Evolutionary conservation across 2,797 vertebrate species (phyloP).

Genomic region (Oreonectes daqikongensis): DNA sequence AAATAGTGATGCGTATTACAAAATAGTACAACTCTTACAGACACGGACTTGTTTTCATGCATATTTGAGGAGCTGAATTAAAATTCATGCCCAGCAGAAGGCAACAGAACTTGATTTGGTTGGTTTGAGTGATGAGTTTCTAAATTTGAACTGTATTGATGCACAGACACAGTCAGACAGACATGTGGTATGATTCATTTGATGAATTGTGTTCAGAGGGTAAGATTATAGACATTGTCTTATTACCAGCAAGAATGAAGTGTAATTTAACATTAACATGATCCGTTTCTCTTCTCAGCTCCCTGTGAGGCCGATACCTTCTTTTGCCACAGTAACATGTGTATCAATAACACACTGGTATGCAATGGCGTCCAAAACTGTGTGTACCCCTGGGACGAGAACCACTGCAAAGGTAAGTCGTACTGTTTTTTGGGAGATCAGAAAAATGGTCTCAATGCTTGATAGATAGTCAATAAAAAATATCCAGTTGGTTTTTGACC

Average conservation of each 20-base stretch:
- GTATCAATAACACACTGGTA: constrained; percentile 96
- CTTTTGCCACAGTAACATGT: constrained; percentile 99
- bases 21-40: constrained; percentile 24
- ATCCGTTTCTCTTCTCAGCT: constrained; percentile 74
- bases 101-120: constrained; percentile 55
- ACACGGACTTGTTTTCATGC: constrained; percentile 40
- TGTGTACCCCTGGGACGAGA: constrained; percentile 99
- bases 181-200: constrained; percentile 19
- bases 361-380: constrained; percentile 98
- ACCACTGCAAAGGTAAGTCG: constrained; percentile 95
- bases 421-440: background rate
- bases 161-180: constrained; percentile 34
- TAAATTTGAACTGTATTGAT: constrained; percentile 54
- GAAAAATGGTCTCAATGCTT: background rate
- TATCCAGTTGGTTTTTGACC: background rate
- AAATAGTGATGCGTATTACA: constrained; percentile 15
- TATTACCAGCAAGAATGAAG: constrained; percentile 14
- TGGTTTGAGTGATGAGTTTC: constrained; percentile 64
- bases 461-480: background rate
- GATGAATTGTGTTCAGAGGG: constrained; percentile 24
- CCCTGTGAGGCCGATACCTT: constrained; percentile 94
- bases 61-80: constrained; percentile 67
- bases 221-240: constrained; percentile 13
- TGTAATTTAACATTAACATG: constrained; percentile 13
- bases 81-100: constrained; percentile 71